phyloP scores from a whole-genome alignment of 2,888 invertebrate species.

The Empis stercorea region DNA sequence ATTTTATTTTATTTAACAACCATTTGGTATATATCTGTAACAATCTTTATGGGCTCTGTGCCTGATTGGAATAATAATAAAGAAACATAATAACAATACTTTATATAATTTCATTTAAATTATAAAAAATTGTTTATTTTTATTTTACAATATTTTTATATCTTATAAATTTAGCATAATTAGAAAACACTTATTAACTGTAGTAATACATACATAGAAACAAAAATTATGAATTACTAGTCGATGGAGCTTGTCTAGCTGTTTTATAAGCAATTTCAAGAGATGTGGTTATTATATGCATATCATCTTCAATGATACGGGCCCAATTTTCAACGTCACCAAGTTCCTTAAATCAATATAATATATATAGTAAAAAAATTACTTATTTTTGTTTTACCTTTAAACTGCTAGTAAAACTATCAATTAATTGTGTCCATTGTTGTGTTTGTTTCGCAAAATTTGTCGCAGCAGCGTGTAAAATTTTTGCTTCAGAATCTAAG shows the following conservation, averaged over 20 bases:
- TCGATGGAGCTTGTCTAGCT: slow-evolving; percentile 34
- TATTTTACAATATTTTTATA: too few species aligned
- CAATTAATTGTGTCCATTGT: slow-evolving; percentile 89
- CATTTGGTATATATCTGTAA: too few species aligned
- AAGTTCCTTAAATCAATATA: slow-evolving; percentile 47
- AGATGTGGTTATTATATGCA: slow-evolving; percentile 82
- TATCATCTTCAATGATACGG: slow-evolving; percentile 88
- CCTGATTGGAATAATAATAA: too few species aligned
- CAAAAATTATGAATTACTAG: too few species aligned
- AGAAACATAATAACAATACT: too few species aligned
- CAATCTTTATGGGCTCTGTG: too few species aligned
- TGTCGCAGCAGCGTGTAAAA: slow-evolving; percentile 82
- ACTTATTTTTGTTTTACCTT: slow-evolving; percentile 38
- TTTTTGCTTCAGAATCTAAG: slow-evolving; percentile 92
- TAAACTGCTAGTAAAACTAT: slow-evolving; percentile 72
- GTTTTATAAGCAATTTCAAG: slow-evolving; percentile 88
- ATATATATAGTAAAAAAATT: not conserved
- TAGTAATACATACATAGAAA: too few species aligned
- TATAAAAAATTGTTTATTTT: too few species aligned
- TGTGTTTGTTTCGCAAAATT: slow-evolving; percentile 94
- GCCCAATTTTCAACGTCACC: slow-evolving; percentile 99
- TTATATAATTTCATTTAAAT: too few species aligned
- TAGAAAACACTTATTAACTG: too few species aligned
- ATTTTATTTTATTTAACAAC: too few species aligned
- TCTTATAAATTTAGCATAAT: too few species aligned